These are phyloP conservation scores for Agelastica alni DNA, from an alignment of 2,888 invertebrate genomes.

Conservation along the genomic window DNA sequence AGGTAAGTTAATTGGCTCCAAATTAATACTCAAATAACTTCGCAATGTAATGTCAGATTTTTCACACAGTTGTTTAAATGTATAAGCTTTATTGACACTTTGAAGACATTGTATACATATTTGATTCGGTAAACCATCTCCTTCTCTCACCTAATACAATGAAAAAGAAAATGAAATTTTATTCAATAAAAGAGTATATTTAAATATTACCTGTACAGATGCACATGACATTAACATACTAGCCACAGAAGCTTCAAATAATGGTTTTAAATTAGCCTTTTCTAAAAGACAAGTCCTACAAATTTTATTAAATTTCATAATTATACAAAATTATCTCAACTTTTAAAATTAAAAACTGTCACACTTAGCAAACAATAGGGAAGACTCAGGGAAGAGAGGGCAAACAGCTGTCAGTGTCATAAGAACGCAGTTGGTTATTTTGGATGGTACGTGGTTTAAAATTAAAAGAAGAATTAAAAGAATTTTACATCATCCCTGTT, in stretches of 20 bases:
- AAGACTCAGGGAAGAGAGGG: too few species aligned
- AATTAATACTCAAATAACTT: constrained; percentile 48
- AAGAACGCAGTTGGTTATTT: too few species aligned
- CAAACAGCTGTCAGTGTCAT: too few species aligned
- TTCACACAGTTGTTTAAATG: constrained; percentile 54
- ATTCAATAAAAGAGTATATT: too few species aligned
- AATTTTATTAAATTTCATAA: constrained; percentile 55
- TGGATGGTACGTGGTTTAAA: too few species aligned
- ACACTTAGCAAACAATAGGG: too few species aligned
- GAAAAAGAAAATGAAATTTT: too few species aligned
- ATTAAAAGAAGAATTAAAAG: too few species aligned
- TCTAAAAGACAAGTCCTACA: constrained; percentile 53
- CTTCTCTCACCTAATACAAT: constrained; percentile 51
- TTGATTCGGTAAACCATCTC: constrained; percentile 54
- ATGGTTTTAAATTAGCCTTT: constrained; percentile 51
- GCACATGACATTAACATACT: constrained; percentile 56
- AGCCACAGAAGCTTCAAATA: constrained; percentile 53
- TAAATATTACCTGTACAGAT: constrained; percentile 52
- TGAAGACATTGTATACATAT: constrained; percentile 54
- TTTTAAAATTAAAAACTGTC: too few species aligned
- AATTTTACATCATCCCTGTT: too few species aligned
- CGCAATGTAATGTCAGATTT: constrained; percentile 52
- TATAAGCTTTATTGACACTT: constrained; percentile 51
- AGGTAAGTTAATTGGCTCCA: constrained; percentile 40
- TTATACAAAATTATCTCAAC: too few species aligned